Base-by-base conservation (phyloP, 2,888 invertebrate species). In the Folsomia candida region DNA sequence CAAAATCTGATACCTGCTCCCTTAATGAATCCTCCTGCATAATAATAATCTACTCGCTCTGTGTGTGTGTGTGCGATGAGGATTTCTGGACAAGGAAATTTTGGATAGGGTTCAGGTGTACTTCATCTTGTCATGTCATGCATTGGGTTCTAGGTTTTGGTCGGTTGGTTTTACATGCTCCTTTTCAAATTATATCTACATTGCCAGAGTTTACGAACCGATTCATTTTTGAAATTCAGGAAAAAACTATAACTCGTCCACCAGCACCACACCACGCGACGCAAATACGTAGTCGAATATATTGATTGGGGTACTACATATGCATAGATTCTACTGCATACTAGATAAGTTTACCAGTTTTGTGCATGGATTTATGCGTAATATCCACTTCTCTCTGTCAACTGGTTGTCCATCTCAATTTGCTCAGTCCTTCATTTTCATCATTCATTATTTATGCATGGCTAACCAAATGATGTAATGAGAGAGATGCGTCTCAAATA, bases 1-100 rank as follows among this genome's bases (percentile, higher is more conserved):
- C 71, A 74, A 65, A 76, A 76, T 76, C 74, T 73, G 75, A 76
- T 77, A 74, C 66, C 67, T 69, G 54, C 28, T 69, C 28, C 70
- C 71, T 71, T 76, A 75, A 74, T 74, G 74, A 77, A 77, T 70
- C 70, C 70, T 72, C 68, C 18, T 25, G 59, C 14, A 24, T 20
- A 72, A 77, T 74, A 72, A 72, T 73, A 71, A 73, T 75, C 72
- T 64, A 54, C 54, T 58, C 11, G 37, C 24, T 58, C 18, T 54
- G 18, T 54, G n/a, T n/a, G n/a, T n/a, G n/a, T n/a, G n/a, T n/a
- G n/a, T n/a, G n/a, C n/a, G n/a, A n/a, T n/a, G 54, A 20, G 54
- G 54, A 54, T 67, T 22, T 22, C 51, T 65, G 25, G 24, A 51
- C 51, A 51, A 24, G 11, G 37, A 37, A 37, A 37, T 22, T 22